Percentiles rank a stretch among this genome's conserved stretches.
These are phyloP conservation scores for Drosophila pruinosa DNA, from an alignment of 1,140 invertebrate genomes.

Conservation along the genomic window DNA sequence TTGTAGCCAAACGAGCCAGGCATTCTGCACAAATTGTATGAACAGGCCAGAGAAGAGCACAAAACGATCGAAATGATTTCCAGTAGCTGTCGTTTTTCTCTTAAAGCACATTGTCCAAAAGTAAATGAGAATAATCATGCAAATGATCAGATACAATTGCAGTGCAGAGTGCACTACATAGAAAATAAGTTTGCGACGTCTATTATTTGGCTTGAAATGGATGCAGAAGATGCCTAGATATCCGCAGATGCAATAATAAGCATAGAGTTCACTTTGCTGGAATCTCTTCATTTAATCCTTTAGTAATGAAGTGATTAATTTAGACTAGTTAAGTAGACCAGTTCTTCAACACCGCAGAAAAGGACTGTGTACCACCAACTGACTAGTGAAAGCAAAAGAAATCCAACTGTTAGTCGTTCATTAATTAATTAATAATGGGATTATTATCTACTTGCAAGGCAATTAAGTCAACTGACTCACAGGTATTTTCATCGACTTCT, in stretches of 20 bases:
- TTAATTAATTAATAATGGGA: too few species aligned
- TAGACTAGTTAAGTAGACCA: too few species aligned
- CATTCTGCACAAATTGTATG: conserved; percentile 60
- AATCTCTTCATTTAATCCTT: conserved; percentile 43
- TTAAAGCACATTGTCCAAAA: conserved; percentile 48
- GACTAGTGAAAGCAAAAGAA: too few species aligned
- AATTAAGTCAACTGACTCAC: neutral
- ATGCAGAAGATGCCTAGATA: conserved; percentile 70
- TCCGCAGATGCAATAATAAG: conserved; percentile 59
- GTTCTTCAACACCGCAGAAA: too few species aligned
- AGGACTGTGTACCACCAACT: too few species aligned
- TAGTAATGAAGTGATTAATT: too few species aligned
- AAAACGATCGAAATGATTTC: conserved; percentile 60
- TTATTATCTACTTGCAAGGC: neutral
- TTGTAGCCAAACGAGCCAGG: conserved; percentile 60
- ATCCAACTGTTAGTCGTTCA: too few species aligned
- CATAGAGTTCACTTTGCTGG: conserved; percentile 32
- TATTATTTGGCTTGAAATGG: conserved; percentile 34
- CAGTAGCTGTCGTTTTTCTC: conserved; percentile 47
- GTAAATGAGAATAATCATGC: conserved; percentile 37
- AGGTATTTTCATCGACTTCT: too few species aligned
- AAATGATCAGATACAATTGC: conserved; percentile 47
- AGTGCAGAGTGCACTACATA: conserved; percentile 49
- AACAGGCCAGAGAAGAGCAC: conserved; percentile 48
- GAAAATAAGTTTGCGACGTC: conserved; percentile 53